Base-by-base conservation (phyloP, 2,113 vertebrate species). In the Aythya baeri region DNA sequence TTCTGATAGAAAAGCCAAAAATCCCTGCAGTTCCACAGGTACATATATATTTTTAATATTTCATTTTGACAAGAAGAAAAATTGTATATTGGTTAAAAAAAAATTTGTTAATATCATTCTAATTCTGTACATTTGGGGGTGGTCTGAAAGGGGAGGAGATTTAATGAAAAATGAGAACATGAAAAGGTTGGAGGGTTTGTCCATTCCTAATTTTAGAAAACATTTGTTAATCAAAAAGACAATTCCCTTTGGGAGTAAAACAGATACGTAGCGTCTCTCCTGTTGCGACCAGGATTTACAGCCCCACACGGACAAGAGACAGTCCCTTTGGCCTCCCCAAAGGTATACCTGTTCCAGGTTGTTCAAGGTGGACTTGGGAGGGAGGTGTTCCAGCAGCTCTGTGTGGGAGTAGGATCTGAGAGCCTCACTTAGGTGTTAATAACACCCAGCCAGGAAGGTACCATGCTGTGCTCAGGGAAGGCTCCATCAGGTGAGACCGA, bases 1-100 rank as follows among this genome's bases (percentile, higher is more conserved):
- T 94, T 88, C 41, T 75, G 25, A 88, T 55, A 92, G 65, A 83
- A 86, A 91, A 44, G 23, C 46, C n/a, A 80, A 78, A 92, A 90
- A 31, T 27, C 73, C 20, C 57, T 16, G 1, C 79, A 83, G 36
- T 78, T 92, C 66, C 29, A 67, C 32, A 38, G 63, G 41, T 91
- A 17, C 17, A 44, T 17, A 49, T 22, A 49, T 81, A 22, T 65
- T 65, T 43, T 44, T 25, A 9, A 93, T 93, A 82, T 88, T 94
- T 95, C 46, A 72, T 84, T 93, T 90, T 86, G 65, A 86, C 66
- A 16, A 34, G 23, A 59, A 29, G 26, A 78, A 7, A 95, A 90
- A 90, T 54, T 71, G 22, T 36, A 55, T 86, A 81, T 91, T 77
- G 4, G 17, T 93, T 71, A n/a, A 92, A 86, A 92, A 86, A 86